Evolutionary conservation across 2,797 vertebrate genomes (phyloP).

Genomic region (Falco biarmicus): DNA sequence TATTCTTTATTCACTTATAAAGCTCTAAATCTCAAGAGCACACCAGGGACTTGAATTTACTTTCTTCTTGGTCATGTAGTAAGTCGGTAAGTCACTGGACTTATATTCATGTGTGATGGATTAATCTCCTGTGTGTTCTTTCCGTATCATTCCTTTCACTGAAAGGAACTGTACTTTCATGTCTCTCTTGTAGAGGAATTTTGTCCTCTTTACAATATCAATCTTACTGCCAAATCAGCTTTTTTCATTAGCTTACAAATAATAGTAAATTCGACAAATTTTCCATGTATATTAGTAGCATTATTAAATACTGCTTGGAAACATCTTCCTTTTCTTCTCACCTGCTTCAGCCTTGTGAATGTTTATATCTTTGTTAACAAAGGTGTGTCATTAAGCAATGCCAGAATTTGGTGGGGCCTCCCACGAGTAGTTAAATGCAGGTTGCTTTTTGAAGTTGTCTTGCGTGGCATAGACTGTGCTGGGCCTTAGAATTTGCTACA

Average conservation of each 20-base stretch:
- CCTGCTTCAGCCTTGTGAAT: background rate
- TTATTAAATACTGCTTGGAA: background rate
- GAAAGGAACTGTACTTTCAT: background rate
- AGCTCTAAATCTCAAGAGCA: constrained; percentile 14
- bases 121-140: background rate
- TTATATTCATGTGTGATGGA: background rate
- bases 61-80: constrained; percentile 5
- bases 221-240: background rate
- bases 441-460: background rate
- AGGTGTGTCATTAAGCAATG: background rate
- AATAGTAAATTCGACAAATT: background rate
- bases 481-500: background rate
- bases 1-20: background rate
- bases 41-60: background rate
- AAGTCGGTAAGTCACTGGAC: background rate
- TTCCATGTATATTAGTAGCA: background rate
- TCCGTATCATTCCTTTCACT: background rate
- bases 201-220: background rate
- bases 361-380: background rate
- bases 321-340: background rate
- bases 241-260: background rate
- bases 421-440: background rate
- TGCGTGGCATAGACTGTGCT: background rate
- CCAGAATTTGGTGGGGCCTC: background rate
- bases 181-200: background rate